Evolutionary conservation across 2,797 vertebrate species (phyloP), one percentile per base, ranked within the genome.

Genomic region (Pangasius krempfi): DNA sequence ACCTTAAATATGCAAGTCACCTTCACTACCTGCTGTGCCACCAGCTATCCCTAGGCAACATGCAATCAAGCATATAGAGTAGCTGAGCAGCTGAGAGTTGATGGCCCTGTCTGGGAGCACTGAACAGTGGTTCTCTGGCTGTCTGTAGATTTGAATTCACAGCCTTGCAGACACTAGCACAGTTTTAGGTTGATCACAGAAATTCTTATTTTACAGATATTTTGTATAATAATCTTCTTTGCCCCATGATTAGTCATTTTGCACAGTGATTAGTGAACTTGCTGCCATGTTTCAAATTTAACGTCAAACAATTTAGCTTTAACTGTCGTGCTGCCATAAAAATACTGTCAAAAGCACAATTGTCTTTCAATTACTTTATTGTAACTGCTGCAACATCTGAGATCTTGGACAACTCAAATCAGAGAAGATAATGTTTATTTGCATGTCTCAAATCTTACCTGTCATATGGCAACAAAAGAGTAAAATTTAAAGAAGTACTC

Each of bases 61-160:
- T 33, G 82, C 64, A 84, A 84, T 84, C 82, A 70, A 68, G 62
- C 64, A 25, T 84, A 68, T 25, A 25, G n/a, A 33, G 82, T 50
- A 6, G 62, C 62, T 50, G 82, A 66, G 62, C 16, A 66, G 44
- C 64, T 84, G 9, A 22, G n/a, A 25, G 47, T 10, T 68, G 68
- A 68, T 84, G 60, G 44, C 44, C 44, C 30, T 33, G 82, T 30
- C 62, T 52, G 37, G 14, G 44, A 5, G 18, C 82, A 84, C n/a
- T 84, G 47, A 84, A 33, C 64, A 33, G 18, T 33, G 47, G 47
- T 9, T 68, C 30, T 52, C 44, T 70, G 64, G 10, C 62, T 54
- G 64, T 18, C 47, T 68, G 27, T 20, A 64, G 13, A 33, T 52
- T 33, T 30, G n/a, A 52, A 68, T 37, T 84, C 22, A 68, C 82